Evolutionary conservation across 2,888 invertebrate species (phyloP), one percentile per base, ranked within the genome.

Genomic region (Tryphoninae sp.): DNA sequence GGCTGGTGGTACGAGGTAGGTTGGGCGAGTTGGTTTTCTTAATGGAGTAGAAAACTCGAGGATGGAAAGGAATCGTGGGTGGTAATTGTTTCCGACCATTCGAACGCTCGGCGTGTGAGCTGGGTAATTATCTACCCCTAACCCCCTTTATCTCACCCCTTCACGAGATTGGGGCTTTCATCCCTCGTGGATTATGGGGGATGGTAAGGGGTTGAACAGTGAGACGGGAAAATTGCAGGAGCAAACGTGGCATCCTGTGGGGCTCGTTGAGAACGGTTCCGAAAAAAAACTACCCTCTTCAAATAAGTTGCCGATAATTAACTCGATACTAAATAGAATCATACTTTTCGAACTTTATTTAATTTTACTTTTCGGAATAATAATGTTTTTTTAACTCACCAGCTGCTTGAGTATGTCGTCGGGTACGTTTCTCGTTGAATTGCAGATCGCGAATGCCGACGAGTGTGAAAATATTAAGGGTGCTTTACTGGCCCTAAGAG

Each of bases 401-500:
- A 96, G 92, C 77, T 95, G 94, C 83, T 87, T 86, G 81, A 97
- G 93, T 80, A 96, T 94, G 87, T 97, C 97, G 91, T 98, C 98
- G 83, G 97, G 97, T 81, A 98, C 97, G 92, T 98, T 98, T 86
- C 98, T 94, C 86, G 96, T 95, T 78, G 97, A 96, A 91, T 97
- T 96, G 93, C 98, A 98, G 83, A 98, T 93, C 45, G 96, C 95
- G 85, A 96, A 96, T 26, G 97, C 97, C 67, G 96, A 96, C 58
- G 98, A 97, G 92, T 98, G 98, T 72, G 97, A 97, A 93, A 97
- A 98, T 89, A 98, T 97, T 88, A 98, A 96, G 7, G 98, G 98
- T 2, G 98, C 97, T 86, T 95, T 94, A 72, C 97, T 96, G 83
- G 95, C 95, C 89, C 95, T 95, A 82, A 98, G 93, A 64, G 97